Base-by-base conservation (phyloP, 2,797 vertebrate species). In the Stomatorhinus walkeri region DNA sequence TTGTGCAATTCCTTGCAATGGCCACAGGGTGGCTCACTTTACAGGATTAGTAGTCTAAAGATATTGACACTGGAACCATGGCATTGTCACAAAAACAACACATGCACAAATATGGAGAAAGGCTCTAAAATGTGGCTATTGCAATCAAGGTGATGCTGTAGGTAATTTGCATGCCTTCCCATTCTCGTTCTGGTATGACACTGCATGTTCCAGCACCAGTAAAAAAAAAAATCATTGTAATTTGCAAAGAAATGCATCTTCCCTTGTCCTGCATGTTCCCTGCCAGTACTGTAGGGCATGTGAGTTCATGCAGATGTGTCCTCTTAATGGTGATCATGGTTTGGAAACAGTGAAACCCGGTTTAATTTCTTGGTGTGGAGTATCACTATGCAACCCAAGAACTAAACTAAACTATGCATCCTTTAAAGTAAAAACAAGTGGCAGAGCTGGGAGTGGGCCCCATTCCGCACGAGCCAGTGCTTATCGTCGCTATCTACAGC, bases 391-490 rank as follows among this genome's bases (percentile, higher is more conserved):
- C 94, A 94, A 95, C 95, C 49, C 49, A 54, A 86, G 40, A 46
- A 46, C 43, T 43, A 84, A 49, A 49, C 79, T 24, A 48, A 84
- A 84, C 40, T 46, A 84, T 90, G 91, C 92, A 90, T 91, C 90
- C 90, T 93, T 94, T 94, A 94, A 94, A 94, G 95, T 90, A 91
- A 93, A 94, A 94, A 94, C 93, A 94, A 90, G 91, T 92, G 94
- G 93, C 93, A 94, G 14, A 4, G 7, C 3, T n/a, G 40, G 54
- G 32, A 59, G 86, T 43, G 49, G 56, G 56, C 85, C 85, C 28
- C 85, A 36, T 40, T 54, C 83, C 83, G 0, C 83, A 48, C 22
- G 46, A 85, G 28, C 51, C 22, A 32, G 51, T 28, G 85, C 85
- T 87, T 54, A 87, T 89, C 88, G 22, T 8, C 48, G 36, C 16